phyloP scores from a whole-genome alignment of 2,113 vertebrate species.

The Corythaixoides concolor region DNA sequence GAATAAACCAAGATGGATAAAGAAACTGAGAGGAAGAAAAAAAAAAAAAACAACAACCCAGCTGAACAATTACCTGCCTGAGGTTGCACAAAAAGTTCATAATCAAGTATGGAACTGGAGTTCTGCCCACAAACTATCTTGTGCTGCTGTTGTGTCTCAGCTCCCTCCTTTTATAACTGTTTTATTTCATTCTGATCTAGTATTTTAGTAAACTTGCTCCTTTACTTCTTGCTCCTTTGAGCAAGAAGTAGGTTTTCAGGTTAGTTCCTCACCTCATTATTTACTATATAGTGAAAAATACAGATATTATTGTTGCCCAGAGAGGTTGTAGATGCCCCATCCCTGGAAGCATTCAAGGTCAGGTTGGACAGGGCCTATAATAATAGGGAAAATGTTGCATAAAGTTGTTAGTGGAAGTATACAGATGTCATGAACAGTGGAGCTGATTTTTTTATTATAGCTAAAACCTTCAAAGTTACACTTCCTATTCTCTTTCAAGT shows the following conservation, averaged over 20 bases:
- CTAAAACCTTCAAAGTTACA: not conserved
- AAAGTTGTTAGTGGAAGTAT: not conserved
- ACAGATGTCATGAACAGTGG: not conserved
- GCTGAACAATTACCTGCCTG: not conserved
- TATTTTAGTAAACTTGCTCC: not conserved
- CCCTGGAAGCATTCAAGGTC: not conserved
- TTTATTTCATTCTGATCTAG: not conserved
- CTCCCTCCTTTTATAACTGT: not conserved
- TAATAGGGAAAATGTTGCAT: not conserved
- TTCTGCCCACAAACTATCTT: not conserved
- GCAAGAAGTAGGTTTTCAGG: not conserved
- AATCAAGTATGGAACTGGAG: not conserved
- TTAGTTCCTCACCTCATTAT: not conserved
- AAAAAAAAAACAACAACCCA: not conserved
- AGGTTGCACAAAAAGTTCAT: not conserved
- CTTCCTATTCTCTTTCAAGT: constrained; percentile 76
- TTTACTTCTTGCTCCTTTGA: not conserved
- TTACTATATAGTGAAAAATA: not conserved
- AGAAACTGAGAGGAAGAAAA: not conserved
- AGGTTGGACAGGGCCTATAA: not conserved
- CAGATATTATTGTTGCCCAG: not conserved
- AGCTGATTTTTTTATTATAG: not conserved
- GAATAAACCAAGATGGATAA: not conserved
- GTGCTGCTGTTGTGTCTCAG: not conserved
- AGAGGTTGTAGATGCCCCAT: not conserved